A percentile compares a stretch with the other conserved stretches of the same genome.
Conservation (phyloP, 2,797 vertebrate species). For the Platalea minor region DNA sequence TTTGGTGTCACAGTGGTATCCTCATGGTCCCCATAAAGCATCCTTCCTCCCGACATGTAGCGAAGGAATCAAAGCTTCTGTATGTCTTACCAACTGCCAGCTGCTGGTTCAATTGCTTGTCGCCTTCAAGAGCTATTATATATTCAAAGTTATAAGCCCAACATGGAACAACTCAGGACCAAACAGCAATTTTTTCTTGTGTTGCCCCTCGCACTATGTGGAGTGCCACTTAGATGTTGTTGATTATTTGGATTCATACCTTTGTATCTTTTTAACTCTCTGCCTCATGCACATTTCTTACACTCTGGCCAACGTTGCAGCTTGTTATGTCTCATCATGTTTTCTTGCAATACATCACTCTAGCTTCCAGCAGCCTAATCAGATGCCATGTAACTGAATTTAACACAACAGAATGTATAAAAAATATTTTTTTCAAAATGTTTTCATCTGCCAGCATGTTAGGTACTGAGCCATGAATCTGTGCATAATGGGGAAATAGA, state of each 20-base stretch:
- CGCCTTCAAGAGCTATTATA: neutral
- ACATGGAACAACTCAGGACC: neutral
- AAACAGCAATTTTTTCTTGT: neutral
- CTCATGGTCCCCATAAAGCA: neutral
- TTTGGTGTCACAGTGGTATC: neutral
- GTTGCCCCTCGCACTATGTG: neutral
- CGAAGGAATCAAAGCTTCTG: neutral
- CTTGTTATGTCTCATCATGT: slow-evolving; percentile 32
- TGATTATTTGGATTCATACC: neutral
- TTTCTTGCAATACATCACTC: slow-evolving; percentile 28
- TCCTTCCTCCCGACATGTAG: neutral
- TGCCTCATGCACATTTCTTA: neutral
- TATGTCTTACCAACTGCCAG: neutral
- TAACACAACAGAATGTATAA: slow-evolving; percentile 56
- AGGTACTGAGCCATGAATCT: slow-evolving; percentile 58
- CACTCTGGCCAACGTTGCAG: neutral
- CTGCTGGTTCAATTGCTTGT: neutral
- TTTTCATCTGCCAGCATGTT: slow-evolving; percentile 49
- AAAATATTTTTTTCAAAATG: slow-evolving; percentile 45
- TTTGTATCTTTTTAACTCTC: neutral
- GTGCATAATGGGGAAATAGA: slow-evolving; percentile 53
- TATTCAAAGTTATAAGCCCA: neutral
- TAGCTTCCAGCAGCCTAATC: slow-evolving; percentile 39
- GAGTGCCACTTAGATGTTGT: neutral
- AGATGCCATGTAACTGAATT: slow-evolving; percentile 29